A percentile compares a stretch with the other conserved stretches of the same genome.
These are phyloP conservation scores for Montipora foliosa DNA, from an alignment of 64 coral and sea anemone species.

Conservation along the genomic window DNA sequence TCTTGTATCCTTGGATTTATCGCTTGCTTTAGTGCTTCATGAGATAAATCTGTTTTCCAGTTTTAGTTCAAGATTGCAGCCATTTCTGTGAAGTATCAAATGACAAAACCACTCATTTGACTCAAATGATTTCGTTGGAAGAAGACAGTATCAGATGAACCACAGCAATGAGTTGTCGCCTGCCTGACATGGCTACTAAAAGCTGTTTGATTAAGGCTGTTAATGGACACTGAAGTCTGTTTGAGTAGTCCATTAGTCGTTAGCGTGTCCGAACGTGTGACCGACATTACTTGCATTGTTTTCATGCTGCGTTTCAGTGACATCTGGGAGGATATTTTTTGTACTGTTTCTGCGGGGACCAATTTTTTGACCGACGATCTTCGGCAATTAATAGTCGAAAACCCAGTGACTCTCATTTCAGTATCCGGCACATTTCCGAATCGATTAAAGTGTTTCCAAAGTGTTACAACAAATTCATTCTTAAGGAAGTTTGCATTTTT, in stretches of 20 bases:
- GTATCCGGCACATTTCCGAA: background rate
- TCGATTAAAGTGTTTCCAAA: background rate
- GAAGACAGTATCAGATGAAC: background rate
- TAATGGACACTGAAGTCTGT: conserved; percentile 27
- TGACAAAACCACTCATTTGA: background rate
- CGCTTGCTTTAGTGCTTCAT: background rate
- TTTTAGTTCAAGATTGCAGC: background rate
- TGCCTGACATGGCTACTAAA: conserved; percentile 51
- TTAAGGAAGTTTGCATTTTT: background rate
- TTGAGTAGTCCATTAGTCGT: conserved; percentile 40
- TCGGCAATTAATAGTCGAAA: too few relatives aligned
- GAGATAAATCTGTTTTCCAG: background rate
- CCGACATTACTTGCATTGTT: background rate
- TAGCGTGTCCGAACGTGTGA: conserved; percentile 11
- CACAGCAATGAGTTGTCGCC: background rate
- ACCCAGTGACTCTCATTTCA: too few relatives aligned
- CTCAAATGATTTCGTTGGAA: background rate
- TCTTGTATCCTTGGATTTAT: background rate
- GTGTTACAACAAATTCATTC: background rate
- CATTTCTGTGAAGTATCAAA: background rate
- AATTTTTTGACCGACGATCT: background rate
- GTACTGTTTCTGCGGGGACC: too few relatives aligned
- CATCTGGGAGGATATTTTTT: background rate
- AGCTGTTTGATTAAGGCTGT: conserved; percentile 50
- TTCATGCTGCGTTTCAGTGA: background rate